Percentiles rank a stretch among this genome's conserved stretches.
Conservation (phyloP, 2,113 vertebrate genomes). For the Oncorhynchus gorbuscha region DNA sequence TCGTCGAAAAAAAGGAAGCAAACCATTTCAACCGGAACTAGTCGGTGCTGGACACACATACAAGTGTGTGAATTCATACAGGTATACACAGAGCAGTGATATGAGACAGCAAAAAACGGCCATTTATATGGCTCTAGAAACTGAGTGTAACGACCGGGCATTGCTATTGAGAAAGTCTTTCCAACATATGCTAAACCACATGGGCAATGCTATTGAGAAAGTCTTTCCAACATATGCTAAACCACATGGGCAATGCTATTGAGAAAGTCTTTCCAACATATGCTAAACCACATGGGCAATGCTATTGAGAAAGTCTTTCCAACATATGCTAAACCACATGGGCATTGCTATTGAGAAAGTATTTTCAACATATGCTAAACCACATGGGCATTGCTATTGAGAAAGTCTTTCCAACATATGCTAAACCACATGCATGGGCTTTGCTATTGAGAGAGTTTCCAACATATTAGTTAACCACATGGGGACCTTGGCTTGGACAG, state of each 20-base stretch:
- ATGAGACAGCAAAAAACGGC: too few species aligned
- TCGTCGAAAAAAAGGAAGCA: not conserved
- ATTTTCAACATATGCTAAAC: too few species aligned
- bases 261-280: too few species aligned
- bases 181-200: too few species aligned
- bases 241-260: too few species aligned
- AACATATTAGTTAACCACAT: too few species aligned
- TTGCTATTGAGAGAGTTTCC: not conserved
- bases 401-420: too few species aligned
- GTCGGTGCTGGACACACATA: slow-evolving; percentile 28
- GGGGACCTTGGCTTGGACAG: too few species aligned
- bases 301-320: not conserved
- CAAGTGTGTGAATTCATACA: slow-evolving; percentile 1
- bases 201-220: not conserved
- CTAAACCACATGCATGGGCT: too few species aligned
- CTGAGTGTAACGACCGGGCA: not conserved
- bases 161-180: not conserved
- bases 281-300: not conserved
- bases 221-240: too few species aligned
- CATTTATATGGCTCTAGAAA: not conserved
- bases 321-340: too few species aligned
- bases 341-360: too few species aligned
- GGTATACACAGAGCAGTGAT: slow-evolving; percentile 16
- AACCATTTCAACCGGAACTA: slow-evolving; percentile 25
- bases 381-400: not conserved